A percentile compares a stretch with the other conserved stretches of the same genome.
Conservation (phyloP, 1,140 invertebrate genomes). For the Linepithema humile region DNA sequence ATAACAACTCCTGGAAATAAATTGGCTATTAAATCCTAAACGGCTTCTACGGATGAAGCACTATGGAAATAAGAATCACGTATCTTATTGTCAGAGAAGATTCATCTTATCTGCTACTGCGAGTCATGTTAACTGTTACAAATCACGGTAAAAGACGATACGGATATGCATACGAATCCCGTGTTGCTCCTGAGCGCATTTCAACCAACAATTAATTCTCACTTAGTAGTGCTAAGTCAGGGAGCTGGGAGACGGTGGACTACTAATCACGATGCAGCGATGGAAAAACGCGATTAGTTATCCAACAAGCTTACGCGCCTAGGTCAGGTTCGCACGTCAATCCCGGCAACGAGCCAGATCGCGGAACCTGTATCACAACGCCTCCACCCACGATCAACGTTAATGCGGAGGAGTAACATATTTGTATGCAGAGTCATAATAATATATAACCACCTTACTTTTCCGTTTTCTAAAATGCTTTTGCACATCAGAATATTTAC, state of each 20-base stretch:
- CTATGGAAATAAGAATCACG: no score
- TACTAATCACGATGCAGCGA: conserved; percentile 32
- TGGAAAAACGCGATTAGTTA: conserved; percentile 63
- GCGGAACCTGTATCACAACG: conserved; percentile 18
- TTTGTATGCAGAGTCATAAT: not conserved
- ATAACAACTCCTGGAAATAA: no score
- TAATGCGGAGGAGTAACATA: conserved; percentile 13
- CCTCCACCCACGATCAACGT: conserved; percentile 4
- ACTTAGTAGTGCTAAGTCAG: not conserved
- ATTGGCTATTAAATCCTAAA: no score
- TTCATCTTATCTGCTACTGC: not conserved
- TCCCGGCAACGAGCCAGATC: conserved; percentile 58
- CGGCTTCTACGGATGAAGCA: no score
- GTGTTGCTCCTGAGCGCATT: not conserved
- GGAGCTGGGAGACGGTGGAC: not conserved
- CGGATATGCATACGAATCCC: not conserved
- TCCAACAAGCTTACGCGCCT: conserved; percentile 34
- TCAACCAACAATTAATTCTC: conserved; percentile 10
- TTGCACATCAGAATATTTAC: not conserved
- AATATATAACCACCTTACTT: not conserved
- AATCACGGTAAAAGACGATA: not conserved
- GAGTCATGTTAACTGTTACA: not conserved
- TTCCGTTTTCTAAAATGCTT: no score
- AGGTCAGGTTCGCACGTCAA: conserved; percentile 68
- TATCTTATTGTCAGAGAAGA: no score